Evolutionary conservation across 2,888 invertebrate species (phyloP).

Genomic region (Pterostichus niger): DNA sequence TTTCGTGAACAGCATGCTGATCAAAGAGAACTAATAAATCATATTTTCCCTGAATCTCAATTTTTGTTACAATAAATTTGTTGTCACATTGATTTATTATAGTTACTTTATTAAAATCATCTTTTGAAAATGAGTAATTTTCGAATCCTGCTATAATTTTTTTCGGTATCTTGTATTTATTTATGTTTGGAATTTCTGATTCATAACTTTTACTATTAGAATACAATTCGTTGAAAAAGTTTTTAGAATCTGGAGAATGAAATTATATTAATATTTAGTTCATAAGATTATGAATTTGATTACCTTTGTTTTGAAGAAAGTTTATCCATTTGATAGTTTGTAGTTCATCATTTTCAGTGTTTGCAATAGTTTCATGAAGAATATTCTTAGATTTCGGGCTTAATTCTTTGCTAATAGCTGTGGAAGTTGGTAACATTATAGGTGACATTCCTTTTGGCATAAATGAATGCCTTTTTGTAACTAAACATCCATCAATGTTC

Average conservation of each 20-base stretch:
- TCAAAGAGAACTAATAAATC: conserved; percentile 85
- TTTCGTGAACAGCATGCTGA: conserved; percentile 93
- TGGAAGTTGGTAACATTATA: conserved; percentile 73
- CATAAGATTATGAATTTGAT: background rate
- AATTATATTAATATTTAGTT: conserved; percentile 15
- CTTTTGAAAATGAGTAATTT: conserved; percentile 75
- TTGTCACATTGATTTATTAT: conserved; percentile 86
- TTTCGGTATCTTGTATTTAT: conserved; percentile 61
- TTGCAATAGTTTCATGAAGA: conserved; percentile 73
- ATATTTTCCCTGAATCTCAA: conserved; percentile 73
- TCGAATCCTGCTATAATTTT: conserved; percentile 32
- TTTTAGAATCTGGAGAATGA: conserved; percentile 72
- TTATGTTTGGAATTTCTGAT: conserved; percentile 70
- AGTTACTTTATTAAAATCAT: conserved; percentile 77
- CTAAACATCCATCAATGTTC: conserved; percentile 72
- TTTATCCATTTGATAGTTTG: conserved; percentile 75
- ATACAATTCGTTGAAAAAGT: conserved; percentile 74
- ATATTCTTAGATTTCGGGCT: conserved; percentile 73
- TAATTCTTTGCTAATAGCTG: conserved; percentile 71
- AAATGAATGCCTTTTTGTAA: conserved; percentile 78
- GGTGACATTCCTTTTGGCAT: conserved; percentile 82
- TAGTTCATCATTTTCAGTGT: conserved; percentile 74
- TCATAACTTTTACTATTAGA: conserved; percentile 73
- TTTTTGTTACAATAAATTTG: conserved; percentile 83
- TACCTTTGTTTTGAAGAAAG: conserved; percentile 72